Evolutionary conservation across 2,113 vertebrate genomes (phyloP).

Genomic region (Eclectus roratus): DNA sequence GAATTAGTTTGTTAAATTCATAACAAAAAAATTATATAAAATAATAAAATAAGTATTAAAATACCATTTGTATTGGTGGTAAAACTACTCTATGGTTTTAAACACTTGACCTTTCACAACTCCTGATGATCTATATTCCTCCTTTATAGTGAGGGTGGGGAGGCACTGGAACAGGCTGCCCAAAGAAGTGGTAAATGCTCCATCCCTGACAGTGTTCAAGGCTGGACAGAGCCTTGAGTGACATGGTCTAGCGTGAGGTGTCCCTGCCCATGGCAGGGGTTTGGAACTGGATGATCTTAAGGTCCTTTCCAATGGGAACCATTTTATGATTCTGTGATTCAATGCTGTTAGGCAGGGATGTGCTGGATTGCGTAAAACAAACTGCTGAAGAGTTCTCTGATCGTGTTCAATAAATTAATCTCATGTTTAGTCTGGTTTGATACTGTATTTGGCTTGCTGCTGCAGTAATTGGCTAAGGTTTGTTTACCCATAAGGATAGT

Average conservation of each 20-base stretch:
- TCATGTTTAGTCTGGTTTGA: neutral
- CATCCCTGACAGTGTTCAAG: neutral
- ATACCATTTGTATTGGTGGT: neutral
- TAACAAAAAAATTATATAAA: neutral
- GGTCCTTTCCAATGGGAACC: neutral
- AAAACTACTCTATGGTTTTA: neutral
- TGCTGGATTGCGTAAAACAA: fast-evolving
- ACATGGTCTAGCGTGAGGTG: neutral
- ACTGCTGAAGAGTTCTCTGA: neutral
- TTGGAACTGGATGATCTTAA: neutral
- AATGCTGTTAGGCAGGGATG: neutral
- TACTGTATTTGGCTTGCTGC: neutral
- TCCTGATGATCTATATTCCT: neutral
- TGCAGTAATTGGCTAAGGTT: neutral
- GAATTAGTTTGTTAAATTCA: neutral
- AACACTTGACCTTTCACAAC: neutral
- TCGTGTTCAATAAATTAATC: neutral
- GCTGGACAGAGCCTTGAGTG: neutral
- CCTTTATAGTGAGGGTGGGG: neutral
- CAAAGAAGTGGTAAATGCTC: neutral
- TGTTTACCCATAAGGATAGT: neutral
- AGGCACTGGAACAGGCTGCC: neutral
- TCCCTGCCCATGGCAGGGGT: neutral
- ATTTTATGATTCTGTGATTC: neutral
- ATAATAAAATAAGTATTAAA: neutral